phyloP scores from a whole-genome alignment of 2,113 vertebrate species.

The Cephalopterus ornatus region DNA sequence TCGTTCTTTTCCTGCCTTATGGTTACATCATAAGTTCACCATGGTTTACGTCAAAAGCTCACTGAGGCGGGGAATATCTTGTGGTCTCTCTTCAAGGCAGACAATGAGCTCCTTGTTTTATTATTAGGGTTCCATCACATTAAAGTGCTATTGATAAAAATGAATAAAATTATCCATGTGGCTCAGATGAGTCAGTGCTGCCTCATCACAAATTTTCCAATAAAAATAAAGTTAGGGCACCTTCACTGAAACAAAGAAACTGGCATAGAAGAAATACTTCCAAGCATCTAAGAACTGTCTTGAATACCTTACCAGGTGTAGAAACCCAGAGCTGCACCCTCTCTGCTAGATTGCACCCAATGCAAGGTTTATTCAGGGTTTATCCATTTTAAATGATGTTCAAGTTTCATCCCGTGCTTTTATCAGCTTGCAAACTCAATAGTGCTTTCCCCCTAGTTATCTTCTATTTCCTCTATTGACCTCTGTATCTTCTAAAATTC shows the following conservation, averaged over 20 bases:
- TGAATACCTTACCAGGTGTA: neutral
- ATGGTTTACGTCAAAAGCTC: neutral
- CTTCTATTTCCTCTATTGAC: neutral
- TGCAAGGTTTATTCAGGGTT: neutral
- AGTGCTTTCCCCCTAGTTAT: neutral
- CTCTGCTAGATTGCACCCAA: neutral
- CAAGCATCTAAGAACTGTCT: neutral
- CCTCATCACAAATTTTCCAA: conserved; percentile 42
- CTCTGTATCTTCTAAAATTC: neutral
- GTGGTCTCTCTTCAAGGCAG: neutral
- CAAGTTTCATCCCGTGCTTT: neutral
- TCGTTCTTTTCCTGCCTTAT: neutral
- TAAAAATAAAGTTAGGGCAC: conserved; percentile 35
- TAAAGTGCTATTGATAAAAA: conserved; percentile 10
- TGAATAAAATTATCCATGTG: conserved; percentile 23
- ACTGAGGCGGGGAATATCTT: neutral
- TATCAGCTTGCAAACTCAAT: neutral
- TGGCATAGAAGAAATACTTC: neutral
- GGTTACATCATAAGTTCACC: neutral
- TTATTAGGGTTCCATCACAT: neutral
- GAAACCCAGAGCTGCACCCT: neutral
- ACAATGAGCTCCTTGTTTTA: neutral
- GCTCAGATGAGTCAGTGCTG: conserved; percentile 29
- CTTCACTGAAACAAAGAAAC: conserved; percentile 4
- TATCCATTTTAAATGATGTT: neutral